Base-by-base conservation (phyloP, 1,140 invertebrate species). In the Campoletis sonorensis region DNA sequence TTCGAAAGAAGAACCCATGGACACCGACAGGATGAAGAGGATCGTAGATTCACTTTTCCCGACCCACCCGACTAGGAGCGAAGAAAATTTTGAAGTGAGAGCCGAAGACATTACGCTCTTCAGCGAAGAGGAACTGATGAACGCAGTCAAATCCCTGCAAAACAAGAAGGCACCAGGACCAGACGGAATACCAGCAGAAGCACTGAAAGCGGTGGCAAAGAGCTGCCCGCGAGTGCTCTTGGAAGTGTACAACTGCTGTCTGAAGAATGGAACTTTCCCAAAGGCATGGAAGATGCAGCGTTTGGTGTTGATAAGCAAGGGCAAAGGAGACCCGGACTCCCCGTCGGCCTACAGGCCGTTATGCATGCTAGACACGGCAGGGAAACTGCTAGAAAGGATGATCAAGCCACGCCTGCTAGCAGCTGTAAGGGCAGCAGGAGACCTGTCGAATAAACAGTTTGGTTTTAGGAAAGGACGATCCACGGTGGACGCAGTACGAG, bases 321-420 rank as follows among this genome's bases (percentile, higher is more conserved):
- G 81, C 4, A 84, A 83, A 23, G 75, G 75, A 11, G 54, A 37
- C 13, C 73, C 15, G 30, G 58, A n/a, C 2, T 58, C 5, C 7
- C 73, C 79, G 16, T 71, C 72, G 21, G 72, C 81, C 18, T 84
- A 81, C 68, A 13, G 86, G 21, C 85, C 85, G 10, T 75, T 87
- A 15, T 87, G 84, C 70, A 68, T 88, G 76, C 70, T 86, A 1
- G 68, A 86, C 73, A 81, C 51, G 5, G 54, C 79, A 13, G 84
- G 83, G 0, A 88, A 88, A 76, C 33, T 86, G 5, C 76, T 83
- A 1, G 86, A 86, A 70, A 84, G 79, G 26, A 13, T 87, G 16
- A 15, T 88, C 18, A 37, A 18, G 75, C 79, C n/a, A 8, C 83
- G 33, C 30, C 11, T 67, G 2, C 23, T 13, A 30, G 27, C 23